Evolutionary conservation across 2,797 vertebrate genomes (phyloP), one percentile per base, ranked within the genome.

Genomic region (Scarus forsteni): DNA sequence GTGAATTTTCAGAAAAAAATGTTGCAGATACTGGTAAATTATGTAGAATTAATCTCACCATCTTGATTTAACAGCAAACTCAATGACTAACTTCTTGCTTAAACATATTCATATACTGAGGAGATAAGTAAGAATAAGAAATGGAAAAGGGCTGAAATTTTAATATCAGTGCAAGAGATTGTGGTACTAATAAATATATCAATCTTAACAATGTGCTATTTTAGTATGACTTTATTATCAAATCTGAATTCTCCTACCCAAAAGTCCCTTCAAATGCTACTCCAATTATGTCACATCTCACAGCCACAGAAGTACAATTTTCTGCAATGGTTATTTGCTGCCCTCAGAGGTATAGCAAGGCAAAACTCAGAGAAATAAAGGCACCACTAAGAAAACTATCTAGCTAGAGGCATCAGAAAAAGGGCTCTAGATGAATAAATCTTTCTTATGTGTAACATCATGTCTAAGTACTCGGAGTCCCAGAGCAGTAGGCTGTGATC

Each of bases 381-480:
- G 63, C 73, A 69, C 55, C 59, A 77, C 70, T 60, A 79, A 81
- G 66, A 86, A 80, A 85, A 85, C 49, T 60, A 84, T 80, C 63
- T 70, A 48, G 77, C 84, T 78, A 19, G 75, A 74, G 75, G 84
- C 86, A 64, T 69, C 7, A 59, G 68, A 66, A 75, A 63, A 63
- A 70, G 27, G 27, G 49, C 66, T 74, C 69, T n/a, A 68, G 65
- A 83, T 84, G 71, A 87, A 86, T 85, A 84, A 85, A 84, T 85
- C 68, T 66, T 63, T 85, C 59, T 87, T 67, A 62, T 81, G 78
- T 76, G 77, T 77, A 75, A 78, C 72, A 86, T 81, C 76, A 77
- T 84, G 70, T 81, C 66, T 66, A 76, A 85, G 74, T 71, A 83
- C 61, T 69, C 79, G 4, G 75, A 85, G 70, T 86, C 80, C 82